Evolutionary conservation across 2,888 invertebrate genomes (phyloP).

Genomic region (Steinernema scapterisci): DNA sequence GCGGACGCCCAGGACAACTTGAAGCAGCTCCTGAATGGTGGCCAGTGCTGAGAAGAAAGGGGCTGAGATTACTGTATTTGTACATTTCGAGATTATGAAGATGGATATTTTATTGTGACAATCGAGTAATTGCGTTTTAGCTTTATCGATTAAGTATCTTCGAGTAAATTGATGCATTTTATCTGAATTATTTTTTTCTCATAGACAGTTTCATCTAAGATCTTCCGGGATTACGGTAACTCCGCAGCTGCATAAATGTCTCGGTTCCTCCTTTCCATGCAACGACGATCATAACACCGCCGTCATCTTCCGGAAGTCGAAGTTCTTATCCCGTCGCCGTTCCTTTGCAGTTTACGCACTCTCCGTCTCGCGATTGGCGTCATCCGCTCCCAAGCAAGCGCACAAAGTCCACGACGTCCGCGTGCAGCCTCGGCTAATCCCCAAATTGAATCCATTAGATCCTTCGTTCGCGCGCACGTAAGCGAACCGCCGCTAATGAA

Average conservation of each 20-base stretch:
- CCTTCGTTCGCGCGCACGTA: not conserved
- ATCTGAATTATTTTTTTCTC: not conserved
- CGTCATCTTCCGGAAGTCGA: too few species aligned
- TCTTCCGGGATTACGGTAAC: too few species aligned
- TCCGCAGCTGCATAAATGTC: too few species aligned
- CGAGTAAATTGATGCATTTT: not conserved
- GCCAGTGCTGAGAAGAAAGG: slow-evolving; percentile 47
- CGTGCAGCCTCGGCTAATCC: not conserved
- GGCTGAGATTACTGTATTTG: not conserved
- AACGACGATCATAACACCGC: too few species aligned
- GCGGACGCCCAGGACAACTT: slow-evolving; percentile 59
- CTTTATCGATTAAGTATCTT: not conserved
- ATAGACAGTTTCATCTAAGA: too few species aligned
- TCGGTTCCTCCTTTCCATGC: too few species aligned
- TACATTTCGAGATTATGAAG: not conserved
- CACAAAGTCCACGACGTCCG: too few species aligned
- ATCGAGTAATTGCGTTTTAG: slow-evolving; percentile 22
- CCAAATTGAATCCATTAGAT: slow-evolving; percentile 27
- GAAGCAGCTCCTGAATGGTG: slow-evolving; percentile 57
- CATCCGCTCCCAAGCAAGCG: too few species aligned
- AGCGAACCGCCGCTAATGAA: slow-evolving; percentile 19
- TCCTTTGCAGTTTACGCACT: too few species aligned
- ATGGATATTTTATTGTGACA: not conserved
- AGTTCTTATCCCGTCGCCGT: too few species aligned
- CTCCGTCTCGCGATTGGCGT: too few species aligned